A percentile compares a stretch with the other conserved stretches of the same genome.
Conservation (phyloP, 2,113 vertebrate genomes). For the Spheniscus mendiculus region DNA sequence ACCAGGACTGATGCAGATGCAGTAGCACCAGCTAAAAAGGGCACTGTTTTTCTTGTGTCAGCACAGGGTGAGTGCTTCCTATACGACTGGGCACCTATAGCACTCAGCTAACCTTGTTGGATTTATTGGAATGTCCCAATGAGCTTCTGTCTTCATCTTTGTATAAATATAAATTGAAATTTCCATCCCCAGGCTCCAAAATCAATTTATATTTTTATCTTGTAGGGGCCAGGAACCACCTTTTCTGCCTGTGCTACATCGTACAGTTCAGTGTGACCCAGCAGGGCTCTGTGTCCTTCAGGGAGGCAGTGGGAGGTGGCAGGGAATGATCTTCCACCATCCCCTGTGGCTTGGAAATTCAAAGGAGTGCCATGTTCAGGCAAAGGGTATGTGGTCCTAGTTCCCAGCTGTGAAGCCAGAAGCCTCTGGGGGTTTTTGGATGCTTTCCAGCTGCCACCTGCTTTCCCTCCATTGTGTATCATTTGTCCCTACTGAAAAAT, state of each 20-base stretch:
- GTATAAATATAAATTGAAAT: background rate
- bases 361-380: rapidly evolving
- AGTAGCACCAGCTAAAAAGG: background rate
- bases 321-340: rapidly evolving
- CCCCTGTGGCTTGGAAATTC: background rate
- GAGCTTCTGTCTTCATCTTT: background rate
- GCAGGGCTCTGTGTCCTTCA: background rate
- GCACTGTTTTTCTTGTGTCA: background rate
- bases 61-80: rapidly evolving
- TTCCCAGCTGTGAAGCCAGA: slow-evolving; percentile 2
- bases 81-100: rapidly evolving
- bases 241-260: rapidly evolving
- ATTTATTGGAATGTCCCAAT: rapidly evolving
- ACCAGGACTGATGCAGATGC: background rate
- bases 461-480: background rate
- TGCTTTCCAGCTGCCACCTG: background rate
- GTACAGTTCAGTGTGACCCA: rapidly evolving
- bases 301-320: background rate
- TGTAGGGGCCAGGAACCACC: rapidly evolving
- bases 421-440: background rate
- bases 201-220: background rate
- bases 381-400: background rate
- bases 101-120: rapidly evolving
- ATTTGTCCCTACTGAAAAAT: background rate
- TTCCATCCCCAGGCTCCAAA: background rate